These are phyloP conservation scores for Xylocampa areola DNA, from an alignment of 2,888 invertebrate genomes.

Conservation along the genomic window DNA sequence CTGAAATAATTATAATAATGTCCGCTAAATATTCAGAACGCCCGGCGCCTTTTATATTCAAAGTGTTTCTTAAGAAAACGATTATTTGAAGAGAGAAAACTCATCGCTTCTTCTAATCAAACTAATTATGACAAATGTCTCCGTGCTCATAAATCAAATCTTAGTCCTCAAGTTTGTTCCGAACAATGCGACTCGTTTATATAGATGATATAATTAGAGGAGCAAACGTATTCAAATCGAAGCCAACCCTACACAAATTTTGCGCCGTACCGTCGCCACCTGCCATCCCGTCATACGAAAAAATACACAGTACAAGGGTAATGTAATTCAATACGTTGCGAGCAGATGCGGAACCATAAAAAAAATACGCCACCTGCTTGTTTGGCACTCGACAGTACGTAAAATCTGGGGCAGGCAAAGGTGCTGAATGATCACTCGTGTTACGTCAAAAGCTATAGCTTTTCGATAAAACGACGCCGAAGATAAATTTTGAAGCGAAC, in stretches of 20 bases:
- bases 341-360: conserved; percentile 64
- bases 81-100: conserved; percentile 33
- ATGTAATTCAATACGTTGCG: conserved; percentile 60
- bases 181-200: conserved; percentile 29
- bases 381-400: conserved; percentile 60
- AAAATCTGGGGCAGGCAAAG: conserved; percentile 53
- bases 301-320: conserved; percentile 44
- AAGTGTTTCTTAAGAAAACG: conserved; percentile 23
- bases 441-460: conserved; percentile 33
- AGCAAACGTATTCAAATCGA: conserved; percentile 25
- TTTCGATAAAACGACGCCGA: conserved; percentile 40
- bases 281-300: conserved; percentile 38
- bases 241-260: conserved; percentile 21
- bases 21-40: conserved; percentile 23
- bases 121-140: conserved; percentile 54
- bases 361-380: conserved; percentile 66
- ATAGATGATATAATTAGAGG: conserved; percentile 25
- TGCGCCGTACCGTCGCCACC: conserved; percentile 41
- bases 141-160: conserved; percentile 52
- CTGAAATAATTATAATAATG: conserved; percentile 37
- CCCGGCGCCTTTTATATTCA: conserved; percentile 5
- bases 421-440: conserved; percentile 39
- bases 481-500: conserved; percentile 38
- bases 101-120: conserved; percentile 43
- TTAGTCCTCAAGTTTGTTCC: conserved; percentile 26